A percentile compares a stretch with the other conserved stretches of the same genome.
phyloP scores from a whole-genome alignment of 2,113 vertebrate genomes.

The Rhinolophus ferrumequinum region DNA sequence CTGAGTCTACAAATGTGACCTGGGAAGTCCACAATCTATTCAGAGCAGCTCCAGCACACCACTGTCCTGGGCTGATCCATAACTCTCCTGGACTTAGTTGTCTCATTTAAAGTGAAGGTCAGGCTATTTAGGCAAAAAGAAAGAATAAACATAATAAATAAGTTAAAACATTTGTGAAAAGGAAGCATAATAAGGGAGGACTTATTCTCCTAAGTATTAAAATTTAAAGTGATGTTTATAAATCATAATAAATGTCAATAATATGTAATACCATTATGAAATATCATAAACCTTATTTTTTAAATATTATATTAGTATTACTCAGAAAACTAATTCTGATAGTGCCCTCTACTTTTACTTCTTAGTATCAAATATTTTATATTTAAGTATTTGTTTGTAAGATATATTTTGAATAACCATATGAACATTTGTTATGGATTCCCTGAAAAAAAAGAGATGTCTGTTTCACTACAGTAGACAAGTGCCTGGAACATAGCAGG shows the following conservation, averaged over 20 bases:
- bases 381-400: neutral
- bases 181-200: neutral
- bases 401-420: neutral
- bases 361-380: neutral
- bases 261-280: neutral
- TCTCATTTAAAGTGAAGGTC: neutral
- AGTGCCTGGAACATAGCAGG: neutral
- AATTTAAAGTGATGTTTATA: neutral
- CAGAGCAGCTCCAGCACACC: neutral
- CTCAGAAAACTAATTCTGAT: neutral
- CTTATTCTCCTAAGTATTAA: neutral
- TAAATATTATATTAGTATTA: neutral
- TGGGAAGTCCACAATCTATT: too few relatives aligned
- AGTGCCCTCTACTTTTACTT: neutral
- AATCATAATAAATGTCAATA: neutral
- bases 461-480: neutral
- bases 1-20: neutral
- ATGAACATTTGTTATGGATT: neutral
- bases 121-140: neutral
- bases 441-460: neutral
- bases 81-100: neutral
- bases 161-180: neutral
- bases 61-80: neutral
- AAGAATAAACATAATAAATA: neutral
- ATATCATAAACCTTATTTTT: neutral